phyloP scores from a whole-genome alignment of 1,140 invertebrate genomes.

The Watersipora subatra region DNA sequence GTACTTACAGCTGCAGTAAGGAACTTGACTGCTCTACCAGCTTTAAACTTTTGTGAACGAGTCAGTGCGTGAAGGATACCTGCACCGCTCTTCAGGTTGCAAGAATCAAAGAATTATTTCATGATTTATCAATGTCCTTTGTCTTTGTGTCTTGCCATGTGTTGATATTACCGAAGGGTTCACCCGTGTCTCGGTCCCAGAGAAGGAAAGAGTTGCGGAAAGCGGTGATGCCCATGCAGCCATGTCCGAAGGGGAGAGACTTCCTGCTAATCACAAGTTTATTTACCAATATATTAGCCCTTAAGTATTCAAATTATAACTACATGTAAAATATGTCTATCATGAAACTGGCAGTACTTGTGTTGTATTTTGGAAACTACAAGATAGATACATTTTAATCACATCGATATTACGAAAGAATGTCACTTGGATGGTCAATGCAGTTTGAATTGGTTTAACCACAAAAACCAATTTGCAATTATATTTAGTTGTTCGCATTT shows the following conservation, averaged over 20 bases:
- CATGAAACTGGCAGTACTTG: too few relatives aligned
- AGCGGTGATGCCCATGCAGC: slow-evolving; percentile 70
- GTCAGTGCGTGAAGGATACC: slow-evolving; percentile 59
- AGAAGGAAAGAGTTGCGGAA: slow-evolving; percentile 75
- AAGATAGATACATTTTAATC: too few relatives aligned
- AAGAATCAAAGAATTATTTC: slow-evolving; percentile 68
- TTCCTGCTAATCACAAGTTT: slow-evolving; percentile 44
- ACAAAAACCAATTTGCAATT: too few relatives aligned
- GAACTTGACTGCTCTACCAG: slow-evolving; percentile 43
- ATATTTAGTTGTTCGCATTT: too few relatives aligned
- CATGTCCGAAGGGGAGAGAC: slow-evolving; percentile 43
- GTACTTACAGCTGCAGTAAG: slow-evolving; percentile 27
- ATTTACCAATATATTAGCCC: too few relatives aligned
- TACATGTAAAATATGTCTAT: too few relatives aligned
- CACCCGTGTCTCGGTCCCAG: slow-evolving; percentile 67
- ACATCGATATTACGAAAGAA: too few relatives aligned
- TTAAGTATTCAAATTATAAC: too few relatives aligned
- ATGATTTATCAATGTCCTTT: slow-evolving; percentile 59
- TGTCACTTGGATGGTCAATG: too few relatives aligned
- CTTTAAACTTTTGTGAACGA: slow-evolving; percentile 62
- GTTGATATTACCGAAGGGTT: slow-evolving; percentile 80
- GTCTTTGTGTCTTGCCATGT: slow-evolving; percentile 89
- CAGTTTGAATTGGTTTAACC: too few relatives aligned
- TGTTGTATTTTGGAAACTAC: too few relatives aligned
- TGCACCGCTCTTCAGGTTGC: slow-evolving; percentile 51